Evolutionary conservation across 2,113 vertebrate species (phyloP), one percentile per base, ranked within the genome.

Genomic region (Anhinga rufa): DNA sequence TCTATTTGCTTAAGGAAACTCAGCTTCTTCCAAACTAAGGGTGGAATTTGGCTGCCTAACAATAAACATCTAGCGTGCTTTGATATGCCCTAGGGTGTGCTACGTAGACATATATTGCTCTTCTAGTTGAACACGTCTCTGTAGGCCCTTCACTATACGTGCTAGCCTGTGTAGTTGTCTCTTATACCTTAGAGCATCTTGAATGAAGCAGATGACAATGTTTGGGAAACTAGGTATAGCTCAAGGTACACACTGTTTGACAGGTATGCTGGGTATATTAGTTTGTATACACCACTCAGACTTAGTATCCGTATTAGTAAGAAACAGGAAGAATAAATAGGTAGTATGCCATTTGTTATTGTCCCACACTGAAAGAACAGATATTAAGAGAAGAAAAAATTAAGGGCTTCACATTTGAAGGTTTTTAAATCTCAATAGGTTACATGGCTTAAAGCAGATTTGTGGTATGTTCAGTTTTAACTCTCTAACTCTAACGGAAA

Each of bases 311-410:
- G 3, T 69, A 4, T 48, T 31, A 64, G 16, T 24, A 70, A 58
- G 18, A 57, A 57, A 61, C 14, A 49, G 11, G 21, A 66, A 82
- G 12, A 78, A 61, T 52, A 72, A 70, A 44, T 57, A 52, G 5
- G 8, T 57, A 38, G 16, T 19, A 82, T 29, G 36, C 2, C 5
- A 52, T 61, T 82, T 88, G 3, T 51, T 88, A 11, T 38, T 74
- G 32, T 57, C 13, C 7, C 21, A 7, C 9, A 62, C 8, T 71
- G 10, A 25, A 70, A 87, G 16, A 86, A 92, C 0, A 0, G 24
- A 9, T 71, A 54, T 25, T 29, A 51, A 90, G 51, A 64, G 9
- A 60, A 51, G 4, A 20, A 54, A 25, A 49, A 48, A 32, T 9
- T 28, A 51, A 17, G 8, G 8, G 2, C 8, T 72, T 77, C 42